Evolutionary conservation across 2,113 vertebrate genomes (phyloP).

Genomic region (Solea solea): DNA sequence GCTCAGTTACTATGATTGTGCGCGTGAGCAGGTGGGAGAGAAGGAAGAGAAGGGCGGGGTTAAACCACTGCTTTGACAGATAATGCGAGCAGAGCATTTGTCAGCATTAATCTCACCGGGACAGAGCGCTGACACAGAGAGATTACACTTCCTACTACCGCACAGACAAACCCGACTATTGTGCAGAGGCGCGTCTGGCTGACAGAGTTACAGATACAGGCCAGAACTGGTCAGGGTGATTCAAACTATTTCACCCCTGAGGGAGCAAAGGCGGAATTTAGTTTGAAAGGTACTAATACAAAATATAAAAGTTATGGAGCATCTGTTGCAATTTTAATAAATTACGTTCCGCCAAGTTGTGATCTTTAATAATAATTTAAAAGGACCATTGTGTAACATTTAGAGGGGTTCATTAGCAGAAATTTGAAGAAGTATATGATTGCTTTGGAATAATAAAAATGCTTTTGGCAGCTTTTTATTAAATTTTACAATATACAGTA

Average conservation of each 20-base stretch:
- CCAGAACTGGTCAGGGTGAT: background rate
- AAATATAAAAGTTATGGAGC: background rate
- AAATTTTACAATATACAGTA: too few relatives aligned
- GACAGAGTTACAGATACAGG: conserved; percentile 1
- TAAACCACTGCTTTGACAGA: conserved; percentile 71
- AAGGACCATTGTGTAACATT: too few relatives aligned
- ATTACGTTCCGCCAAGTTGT: background rate
- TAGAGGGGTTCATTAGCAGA: too few relatives aligned
- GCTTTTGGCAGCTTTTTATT: too few relatives aligned
- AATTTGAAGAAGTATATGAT: too few relatives aligned
- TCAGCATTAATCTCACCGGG: conserved; percentile 56
- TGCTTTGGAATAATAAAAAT: too few relatives aligned
- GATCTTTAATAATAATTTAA: too few relatives aligned
- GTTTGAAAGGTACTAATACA: background rate
- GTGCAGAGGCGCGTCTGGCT: background rate
- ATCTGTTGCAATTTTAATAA: background rate
- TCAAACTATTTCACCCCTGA: background rate
- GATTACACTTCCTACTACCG: conserved; percentile 49
- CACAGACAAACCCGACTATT: conserved; percentile 15
- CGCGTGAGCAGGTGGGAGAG: conserved; percentile 72
- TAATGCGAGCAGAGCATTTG: conserved; percentile 65
- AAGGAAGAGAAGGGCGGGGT: conserved; percentile 68
- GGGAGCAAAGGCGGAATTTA: background rate
- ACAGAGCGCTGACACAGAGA: conserved; percentile 35
- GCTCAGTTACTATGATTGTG: conserved; percentile 94